Evolutionary conservation across 2,888 invertebrate species (phyloP), one percentile per base, ranked within the genome.

Genomic region (Dicycla oo): DNA sequence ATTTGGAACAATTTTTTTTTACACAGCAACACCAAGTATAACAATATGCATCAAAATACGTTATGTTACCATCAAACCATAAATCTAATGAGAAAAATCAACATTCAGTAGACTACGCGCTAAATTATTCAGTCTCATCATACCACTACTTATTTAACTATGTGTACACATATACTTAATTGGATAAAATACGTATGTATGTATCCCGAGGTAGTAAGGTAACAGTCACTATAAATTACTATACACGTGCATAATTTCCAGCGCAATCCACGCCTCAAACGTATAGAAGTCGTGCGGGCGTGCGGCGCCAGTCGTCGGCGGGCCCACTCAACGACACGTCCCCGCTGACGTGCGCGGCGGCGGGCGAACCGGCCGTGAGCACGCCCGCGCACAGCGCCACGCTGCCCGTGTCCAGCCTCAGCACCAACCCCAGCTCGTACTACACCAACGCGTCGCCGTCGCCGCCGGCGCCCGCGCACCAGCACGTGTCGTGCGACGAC

Each of bases 231-330:
- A 61, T 61, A 69, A 64, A 80, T 57, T 72, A 77, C 77, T 61
- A 73, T 73, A 69, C 73, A 69, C 77, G 20, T 69, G 77, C 53
- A 38, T 66, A 62, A 74, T 84, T 96, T 96, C 69, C 96, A 97
- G 97, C 97, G 69, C 97, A 97, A 94, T 97, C 97, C 38, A 97
- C 97, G 63, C 97, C 97, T 38, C 97, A 96, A 88, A 95, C 97
- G 79, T 96, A 96, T 81, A 95, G 97, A 85, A 96, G 97, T 77
- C 94, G 97, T 68, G 95, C 96, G 62, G 97, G 96, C 23, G 97
- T 97, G 68, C 94, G 97, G 23, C 95, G 97, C 34, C 97, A 97
- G 89, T 97, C 97, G 13, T 97, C 97, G 1, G 96, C 96, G 83
- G 97, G 97, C 5, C 96, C 96, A 0, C 93, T 97, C 83, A 96